phyloP scores from a whole-genome alignment of 1,140 invertebrate genomes.

The Drosophila rufa region DNA sequence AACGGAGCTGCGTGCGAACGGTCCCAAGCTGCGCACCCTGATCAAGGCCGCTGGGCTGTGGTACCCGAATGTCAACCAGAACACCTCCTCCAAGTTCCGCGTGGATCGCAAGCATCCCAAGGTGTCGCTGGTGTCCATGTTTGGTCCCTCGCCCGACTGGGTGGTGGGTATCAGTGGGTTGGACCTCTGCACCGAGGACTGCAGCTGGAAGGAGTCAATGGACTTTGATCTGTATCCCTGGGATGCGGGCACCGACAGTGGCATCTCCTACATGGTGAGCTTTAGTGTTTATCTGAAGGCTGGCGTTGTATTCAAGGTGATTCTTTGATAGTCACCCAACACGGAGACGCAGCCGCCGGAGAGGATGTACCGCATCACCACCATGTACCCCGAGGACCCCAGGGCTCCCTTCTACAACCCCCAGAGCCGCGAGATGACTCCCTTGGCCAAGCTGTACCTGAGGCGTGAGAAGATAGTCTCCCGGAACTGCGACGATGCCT shows the following conservation, averaged over 20 bases:
- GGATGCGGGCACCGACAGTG: constrained; percentile 97
- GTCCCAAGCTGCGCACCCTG: constrained; percentile 93
- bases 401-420: constrained; percentile 96
- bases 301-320: background rate
- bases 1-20: constrained; percentile 93
- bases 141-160: constrained; percentile 98
- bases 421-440: constrained; percentile 90
- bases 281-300: background rate
- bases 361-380: constrained; percentile 90
- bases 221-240: constrained; percentile 95
- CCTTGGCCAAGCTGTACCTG: constrained; percentile 92
- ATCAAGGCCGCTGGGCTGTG: constrained; percentile 97
- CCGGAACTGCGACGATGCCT: constrained; percentile 89
- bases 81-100: constrained; percentile 93
- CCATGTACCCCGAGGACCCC: constrained; percentile 93
- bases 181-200: constrained; percentile 95
- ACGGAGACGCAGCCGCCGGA: constrained; percentile 94
- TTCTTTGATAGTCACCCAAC: constrained; percentile 90
- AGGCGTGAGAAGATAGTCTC: constrained; percentile 90
- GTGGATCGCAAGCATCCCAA: constrained; percentile 95
- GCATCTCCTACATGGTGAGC: constrained; percentile 94
- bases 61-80: constrained; percentile 96
- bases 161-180: constrained; percentile 95
- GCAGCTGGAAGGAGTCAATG: constrained; percentile 93
- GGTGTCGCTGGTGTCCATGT: constrained; percentile 97